These are phyloP conservation scores for Morus bassanus DNA, from an alignment of 2,797 vertebrate species.

Conservation along the genomic window DNA sequence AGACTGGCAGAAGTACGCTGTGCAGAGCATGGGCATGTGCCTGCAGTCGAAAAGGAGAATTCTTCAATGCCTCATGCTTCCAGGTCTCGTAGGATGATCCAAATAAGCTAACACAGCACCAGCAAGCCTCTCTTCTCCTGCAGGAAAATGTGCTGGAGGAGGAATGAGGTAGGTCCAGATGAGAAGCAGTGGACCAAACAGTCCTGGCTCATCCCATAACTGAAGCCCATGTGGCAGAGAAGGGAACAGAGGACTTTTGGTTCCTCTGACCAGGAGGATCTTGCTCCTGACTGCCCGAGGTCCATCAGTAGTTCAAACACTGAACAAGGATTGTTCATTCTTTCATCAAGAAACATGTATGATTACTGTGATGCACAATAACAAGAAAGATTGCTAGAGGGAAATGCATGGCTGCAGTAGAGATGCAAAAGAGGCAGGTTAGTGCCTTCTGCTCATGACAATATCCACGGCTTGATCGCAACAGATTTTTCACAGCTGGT, in stretches of 20 bases:
- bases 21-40: accelerated
- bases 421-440: background rate
- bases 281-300: background rate
- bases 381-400: background rate
- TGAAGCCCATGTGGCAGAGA: background rate
- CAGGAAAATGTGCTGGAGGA: background rate
- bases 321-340: background rate
- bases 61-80: accelerated
- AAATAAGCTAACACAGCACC: background rate
- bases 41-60: background rate
- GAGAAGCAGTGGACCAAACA: background rate
- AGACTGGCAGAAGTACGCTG: background rate
- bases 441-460: background rate
- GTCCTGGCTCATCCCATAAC: no score
- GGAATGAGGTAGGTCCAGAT: background rate
- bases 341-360: no score
- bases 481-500: accelerated
- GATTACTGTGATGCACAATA: background rate
- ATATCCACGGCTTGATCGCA: background rate
- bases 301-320: background rate
- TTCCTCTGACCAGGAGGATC: background rate
- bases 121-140: background rate
- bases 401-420: accelerated
- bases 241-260: background rate
- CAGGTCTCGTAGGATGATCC: background rate